These are phyloP conservation scores for Calliopsis andreniformis DNA, from an alignment of 1,140 invertebrate genomes.

Conservation along the genomic window DNA sequence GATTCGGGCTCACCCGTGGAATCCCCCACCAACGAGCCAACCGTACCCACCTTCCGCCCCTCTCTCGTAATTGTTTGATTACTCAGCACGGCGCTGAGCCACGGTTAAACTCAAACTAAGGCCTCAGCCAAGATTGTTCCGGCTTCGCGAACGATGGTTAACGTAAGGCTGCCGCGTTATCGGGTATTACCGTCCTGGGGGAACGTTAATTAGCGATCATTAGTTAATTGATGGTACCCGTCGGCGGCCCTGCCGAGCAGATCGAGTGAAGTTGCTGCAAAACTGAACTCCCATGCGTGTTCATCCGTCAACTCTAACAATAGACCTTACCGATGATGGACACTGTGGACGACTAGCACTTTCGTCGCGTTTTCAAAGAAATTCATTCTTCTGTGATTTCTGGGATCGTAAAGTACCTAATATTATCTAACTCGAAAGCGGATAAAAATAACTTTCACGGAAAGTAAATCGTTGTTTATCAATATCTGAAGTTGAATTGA, in stretches of 20 bases:
- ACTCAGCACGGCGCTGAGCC: constrained; percentile 79
- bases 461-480: too few species aligned
- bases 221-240: constrained; percentile 75
- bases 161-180: constrained; percentile 64
- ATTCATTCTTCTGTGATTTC: background rate
- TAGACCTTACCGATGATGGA: constrained; percentile 30
- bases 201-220: constrained; percentile 76
- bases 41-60: constrained; percentile 18
- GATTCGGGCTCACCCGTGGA: constrained; percentile 37
- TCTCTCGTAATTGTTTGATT: constrained; percentile 81
- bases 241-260: constrained; percentile 61
- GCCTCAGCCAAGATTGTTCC: constrained; percentile 69
- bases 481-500: too few species aligned
- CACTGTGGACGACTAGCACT: background rate
- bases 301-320: constrained; percentile 66
- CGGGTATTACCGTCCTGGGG: constrained; percentile 70
- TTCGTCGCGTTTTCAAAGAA: background rate
- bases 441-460: too few species aligned
- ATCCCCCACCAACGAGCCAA: constrained; percentile 32
- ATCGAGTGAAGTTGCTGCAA: constrained; percentile 36
- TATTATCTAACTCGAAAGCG: too few species aligned
- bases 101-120: constrained; percentile 79
- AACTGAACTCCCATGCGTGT: constrained; percentile 64
- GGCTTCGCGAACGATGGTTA: constrained; percentile 55
- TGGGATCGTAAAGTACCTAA: too few species aligned